Evolutionary conservation across 1,140 invertebrate species (phyloP), one percentile per base, ranked within the genome.

Genomic region (Anthonomus grandis): DNA sequence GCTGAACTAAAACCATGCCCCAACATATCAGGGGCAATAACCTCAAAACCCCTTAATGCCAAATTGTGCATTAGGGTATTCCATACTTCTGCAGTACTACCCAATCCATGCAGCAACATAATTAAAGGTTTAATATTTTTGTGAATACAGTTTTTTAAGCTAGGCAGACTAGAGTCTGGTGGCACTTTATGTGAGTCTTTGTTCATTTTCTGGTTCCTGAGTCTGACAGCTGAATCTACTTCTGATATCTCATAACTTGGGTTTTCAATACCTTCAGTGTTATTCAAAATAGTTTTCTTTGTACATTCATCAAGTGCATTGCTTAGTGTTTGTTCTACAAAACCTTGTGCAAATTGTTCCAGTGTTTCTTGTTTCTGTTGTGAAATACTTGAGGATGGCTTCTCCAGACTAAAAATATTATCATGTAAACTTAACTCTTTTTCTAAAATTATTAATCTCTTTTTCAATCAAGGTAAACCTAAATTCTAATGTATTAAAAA

Each of bases 41-140:
- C 80, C 63, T 87, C 84, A 72, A 82, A 86, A 0, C 84, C 85
- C 48, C 77, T 71, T 25, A 69, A 71, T 1, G 77, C 71, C 68
- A 90, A 85, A 71, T 82, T 85, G 23, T 77, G 69, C 1, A 87
- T 74, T 62, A 87, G 82, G 42, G 78, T 64, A 49, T 78, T 78
- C 78, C 87, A 90, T 18, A 83, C 72, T 57, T 86, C 82, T n/a
- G 84, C 81, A 2, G 82, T 85, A 8, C 83, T 83, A 5, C 86
- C 86, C 57, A 88, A 85, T 5, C 86, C 86, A 70, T 90, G 87
- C 18, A 89, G 75, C 60, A 90, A 85, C 49, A 87, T 82, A 50
- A 89, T 74, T 19, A 78, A 69, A 4, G 83, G 83, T 68, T 82
- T 83, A 54, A 65, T 22, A 52, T 55, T 57, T 10, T 54, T 57